Base-by-base conservation (phyloP, 2,113 vertebrate genomes). In the Lipophrys pholis region DNA sequence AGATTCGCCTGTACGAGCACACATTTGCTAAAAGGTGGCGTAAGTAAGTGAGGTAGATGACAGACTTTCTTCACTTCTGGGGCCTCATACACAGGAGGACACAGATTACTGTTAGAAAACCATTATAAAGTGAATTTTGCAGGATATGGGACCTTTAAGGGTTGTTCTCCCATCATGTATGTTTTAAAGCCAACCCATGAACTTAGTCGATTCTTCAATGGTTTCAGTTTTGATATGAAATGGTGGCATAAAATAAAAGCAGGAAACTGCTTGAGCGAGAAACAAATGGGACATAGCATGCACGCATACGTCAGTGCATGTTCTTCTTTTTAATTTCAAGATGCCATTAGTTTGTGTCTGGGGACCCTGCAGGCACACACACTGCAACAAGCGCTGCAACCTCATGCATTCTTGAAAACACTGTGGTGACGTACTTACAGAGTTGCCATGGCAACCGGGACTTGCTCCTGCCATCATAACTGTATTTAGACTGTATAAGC, bases 391-490 rank as follows among this genome's bases (percentile, higher is more conserved):
- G 8, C 41, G 30, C 7, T 63, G 45, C 57, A 52, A 8, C 35
- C 43, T 73, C n/a, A 66, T 74, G 42, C 40, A 50, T 66, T 65
- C 11, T 55, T 69, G 9, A 65, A 64, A 58, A 59, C 45, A 41
- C 12, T 51, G 38, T 55, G 36, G 8, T 62, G 69, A 69, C 41
- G 54, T 73, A 54, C 35, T 58, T 52, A 39, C 39, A 67, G 21
- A 21, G 58, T 82, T 17, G 48, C 73, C 65, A 80, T 77, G 67
- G 70, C 73, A 88, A 84, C 82, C 16, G 55, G 61, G 52, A 48
- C 0, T 40, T 51, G 43, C 61, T 41, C 12, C 46, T 80, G 50
- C 59, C 42, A 59, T 82, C 43, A 68, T 61, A 39, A 52, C 60
- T 53, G 15, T 43, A 55, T 59, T 80, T 51, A 62, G 67, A 57